These are phyloP conservation scores for Cydia amplana DNA, from an alignment of 1,140 invertebrate genomes.

Conservation along the genomic window DNA sequence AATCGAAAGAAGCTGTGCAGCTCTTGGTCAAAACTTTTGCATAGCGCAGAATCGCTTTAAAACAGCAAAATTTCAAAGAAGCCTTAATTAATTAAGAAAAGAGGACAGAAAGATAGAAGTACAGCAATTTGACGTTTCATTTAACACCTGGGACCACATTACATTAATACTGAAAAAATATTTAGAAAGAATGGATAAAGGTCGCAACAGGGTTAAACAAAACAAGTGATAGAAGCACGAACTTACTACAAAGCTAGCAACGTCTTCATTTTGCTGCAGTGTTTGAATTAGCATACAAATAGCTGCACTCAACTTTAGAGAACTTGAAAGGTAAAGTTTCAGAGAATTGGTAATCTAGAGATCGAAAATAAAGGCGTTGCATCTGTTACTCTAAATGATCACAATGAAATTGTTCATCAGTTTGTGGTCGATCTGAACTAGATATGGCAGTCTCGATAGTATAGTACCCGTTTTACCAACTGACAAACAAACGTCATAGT, in stretches of 20 bases:
- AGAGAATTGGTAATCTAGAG: constrained; percentile 18
- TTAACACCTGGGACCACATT: constrained; percentile 66
- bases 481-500: constrained; percentile 24
- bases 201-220: constrained; percentile 72
- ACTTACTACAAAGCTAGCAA: constrained; percentile 54
- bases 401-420: constrained; percentile 57
- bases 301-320: neutral
- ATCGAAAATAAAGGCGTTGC: constrained; percentile 55
- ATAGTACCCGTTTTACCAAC: constrained; percentile 19
- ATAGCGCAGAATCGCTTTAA: constrained; percentile 39
- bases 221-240: constrained; percentile 70
- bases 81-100: constrained; percentile 47
- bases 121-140: constrained; percentile 73
- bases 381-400: constrained; percentile 58
- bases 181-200: constrained; percentile 42
- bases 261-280: constrained; percentile 50
- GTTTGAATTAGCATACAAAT: neutral
- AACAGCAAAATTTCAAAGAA: constrained; percentile 53
- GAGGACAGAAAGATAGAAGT: constrained; percentile 56
- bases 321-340: neutral
- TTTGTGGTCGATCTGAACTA: constrained; percentile 54
- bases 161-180: constrained; percentile 39
- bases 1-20: constrained; percentile 47
- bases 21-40: constrained; percentile 42
- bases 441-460: constrained; percentile 24